Conservation (phyloP, 1,140 invertebrate genomes). For the Ephestia elutella region DNA sequence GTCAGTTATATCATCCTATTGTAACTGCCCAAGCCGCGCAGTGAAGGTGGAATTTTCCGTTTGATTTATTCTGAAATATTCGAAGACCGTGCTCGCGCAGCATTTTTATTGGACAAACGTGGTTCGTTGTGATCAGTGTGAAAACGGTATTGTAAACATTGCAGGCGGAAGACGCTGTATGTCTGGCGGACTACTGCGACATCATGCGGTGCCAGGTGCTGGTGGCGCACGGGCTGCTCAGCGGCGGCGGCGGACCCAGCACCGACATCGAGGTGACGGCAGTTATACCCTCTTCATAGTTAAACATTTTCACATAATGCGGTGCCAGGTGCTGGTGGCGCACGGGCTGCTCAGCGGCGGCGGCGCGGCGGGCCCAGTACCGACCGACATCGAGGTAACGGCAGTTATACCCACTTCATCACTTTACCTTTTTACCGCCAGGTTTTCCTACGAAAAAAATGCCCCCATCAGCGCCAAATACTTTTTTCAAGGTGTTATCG, state of each 20-base stretch:
- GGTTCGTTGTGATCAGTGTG: no score
- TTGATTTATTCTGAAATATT: no score
- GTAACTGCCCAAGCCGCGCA: no score
- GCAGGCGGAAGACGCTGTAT: conserved; percentile 91
- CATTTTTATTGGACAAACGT: no score
- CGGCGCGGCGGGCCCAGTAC: conserved; percentile 80
- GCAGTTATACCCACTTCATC: neutral
- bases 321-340: conserved; percentile 89
- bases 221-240: conserved; percentile 79
- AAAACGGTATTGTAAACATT: conserved; percentile 7
- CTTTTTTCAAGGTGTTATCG: no score
- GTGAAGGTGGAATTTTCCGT: no score
- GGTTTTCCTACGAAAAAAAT: no score
- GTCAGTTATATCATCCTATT: no score
- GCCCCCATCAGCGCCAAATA: no score
- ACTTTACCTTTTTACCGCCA: no score
- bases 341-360: conserved; percentile 79
- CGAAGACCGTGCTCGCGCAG: no score
- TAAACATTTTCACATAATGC: conserved; percentile 84
- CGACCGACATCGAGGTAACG: conserved; percentile 78
- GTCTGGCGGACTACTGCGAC: conserved; percentile 94
- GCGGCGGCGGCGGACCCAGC: conserved; percentile 76
- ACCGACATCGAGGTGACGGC: conserved; percentile 79
- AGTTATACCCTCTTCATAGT: no score
- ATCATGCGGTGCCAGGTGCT: conserved; percentile 95